Evolutionary conservation across 2,888 invertebrate genomes (phyloP).

Genomic region (Dryococelus australis): DNA sequence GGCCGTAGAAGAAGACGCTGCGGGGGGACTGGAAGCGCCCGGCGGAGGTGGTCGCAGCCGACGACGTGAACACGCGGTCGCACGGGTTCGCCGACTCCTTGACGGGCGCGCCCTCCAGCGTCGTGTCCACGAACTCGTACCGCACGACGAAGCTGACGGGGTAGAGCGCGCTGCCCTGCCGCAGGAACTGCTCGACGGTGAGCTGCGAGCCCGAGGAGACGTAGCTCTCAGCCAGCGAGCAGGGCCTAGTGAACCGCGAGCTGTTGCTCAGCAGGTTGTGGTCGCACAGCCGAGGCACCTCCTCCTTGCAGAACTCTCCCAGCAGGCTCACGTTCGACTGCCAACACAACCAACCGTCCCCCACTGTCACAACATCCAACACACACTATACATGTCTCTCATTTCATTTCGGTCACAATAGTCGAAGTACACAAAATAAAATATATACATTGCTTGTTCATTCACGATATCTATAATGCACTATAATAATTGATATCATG

Average conservation of each 20-base stretch:
- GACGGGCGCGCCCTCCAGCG: constrained; percentile 69
- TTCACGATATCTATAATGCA: too few relatives aligned
- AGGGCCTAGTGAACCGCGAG: constrained; percentile 75
- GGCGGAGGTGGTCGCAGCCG: constrained; percentile 59
- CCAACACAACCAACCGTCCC: not conserved
- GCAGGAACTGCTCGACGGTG: constrained; percentile 77
- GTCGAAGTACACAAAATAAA: too few relatives aligned
- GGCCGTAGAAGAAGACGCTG: constrained; percentile 82
- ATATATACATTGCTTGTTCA: too few relatives aligned
- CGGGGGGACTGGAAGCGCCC: constrained; percentile 77
- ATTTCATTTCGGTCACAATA: too few relatives aligned
- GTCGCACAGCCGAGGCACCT: constrained; percentile 77
- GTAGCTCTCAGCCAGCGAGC: constrained; percentile 75
- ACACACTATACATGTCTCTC: too few relatives aligned
- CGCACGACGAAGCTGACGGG: constrained; percentile 79
- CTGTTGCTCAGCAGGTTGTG: constrained; percentile 76
- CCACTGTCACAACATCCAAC: not conserved
- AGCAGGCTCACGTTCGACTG: constrained; percentile 64
- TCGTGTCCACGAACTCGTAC: constrained; percentile 83
- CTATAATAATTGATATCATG: too few relatives aligned
- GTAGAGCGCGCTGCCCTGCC: constrained; percentile 80
- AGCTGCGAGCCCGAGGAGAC: constrained; percentile 78
- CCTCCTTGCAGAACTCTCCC: constrained; percentile 79
- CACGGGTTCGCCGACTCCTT: constrained; percentile 68
- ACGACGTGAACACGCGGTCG: constrained; percentile 62